These are phyloP conservation scores for Caenorhabditis sp. DNA, from an alignment of 2,888 invertebrate species.

Conservation along the genomic window DNA sequence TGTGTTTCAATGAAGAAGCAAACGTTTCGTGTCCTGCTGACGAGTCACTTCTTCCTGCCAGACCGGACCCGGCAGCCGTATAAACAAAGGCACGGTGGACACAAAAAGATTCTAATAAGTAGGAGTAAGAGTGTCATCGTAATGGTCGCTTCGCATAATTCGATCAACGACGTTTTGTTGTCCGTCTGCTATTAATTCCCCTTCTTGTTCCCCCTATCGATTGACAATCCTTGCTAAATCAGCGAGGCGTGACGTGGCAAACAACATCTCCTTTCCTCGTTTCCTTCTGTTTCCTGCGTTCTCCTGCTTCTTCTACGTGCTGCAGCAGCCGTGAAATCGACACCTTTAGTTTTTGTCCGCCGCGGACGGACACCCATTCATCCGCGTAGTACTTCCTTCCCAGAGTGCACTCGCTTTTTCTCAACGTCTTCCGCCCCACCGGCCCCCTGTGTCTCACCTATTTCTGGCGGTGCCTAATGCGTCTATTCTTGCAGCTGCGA, in stretches of 20 bases:
- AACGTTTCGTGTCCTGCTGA: too few species aligned
- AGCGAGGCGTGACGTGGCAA: slow-evolving; percentile 24
- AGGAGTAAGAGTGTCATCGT: neutral
- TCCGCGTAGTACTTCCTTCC: neutral
- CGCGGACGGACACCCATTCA: slow-evolving; percentile 3
- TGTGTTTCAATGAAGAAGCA: slow-evolving; percentile 5
- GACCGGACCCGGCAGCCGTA: neutral
- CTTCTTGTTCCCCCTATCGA: neutral
- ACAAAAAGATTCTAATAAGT: slow-evolving; percentile 15
- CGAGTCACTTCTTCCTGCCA: neutral
- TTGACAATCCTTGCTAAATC: neutral
- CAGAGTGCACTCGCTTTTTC: slow-evolving; percentile 2
- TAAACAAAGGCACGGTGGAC: neutral
- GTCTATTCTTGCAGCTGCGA: slow-evolving; percentile 43
- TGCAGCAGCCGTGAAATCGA: slow-evolving; percentile 3
- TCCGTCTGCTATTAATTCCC: neutral
- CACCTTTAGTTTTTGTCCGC: neutral
- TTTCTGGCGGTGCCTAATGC: slow-evolving; percentile 1
- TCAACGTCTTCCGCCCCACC: slow-evolving; percentile 17
- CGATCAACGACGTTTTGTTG: slow-evolving; percentile 8
- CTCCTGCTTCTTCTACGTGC: neutral
- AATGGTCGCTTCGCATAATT: slow-evolving; percentile 16
- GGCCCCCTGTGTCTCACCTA: neutral
- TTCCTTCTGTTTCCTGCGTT: too few species aligned
- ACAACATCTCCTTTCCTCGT: slow-evolving; percentile 1